Conservation (phyloP, 2,888 invertebrate species). For the Tanaodytes sp. region DNA sequence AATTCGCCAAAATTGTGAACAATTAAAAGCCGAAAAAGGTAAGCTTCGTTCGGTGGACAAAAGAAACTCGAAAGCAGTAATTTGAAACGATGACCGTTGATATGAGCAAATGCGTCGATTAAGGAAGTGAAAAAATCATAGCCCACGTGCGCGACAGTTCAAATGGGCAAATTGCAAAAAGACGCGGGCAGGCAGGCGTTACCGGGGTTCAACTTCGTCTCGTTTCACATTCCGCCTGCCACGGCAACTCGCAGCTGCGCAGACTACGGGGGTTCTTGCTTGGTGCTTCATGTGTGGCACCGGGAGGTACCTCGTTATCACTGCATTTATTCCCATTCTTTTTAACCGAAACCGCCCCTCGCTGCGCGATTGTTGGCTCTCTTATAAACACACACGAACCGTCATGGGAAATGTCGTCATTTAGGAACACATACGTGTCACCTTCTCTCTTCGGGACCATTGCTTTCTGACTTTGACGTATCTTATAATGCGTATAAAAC, state of each 20-base stretch:
- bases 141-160: constrained; percentile 59
- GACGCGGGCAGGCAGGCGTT: too few relatives aligned
- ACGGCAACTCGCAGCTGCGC: constrained; percentile 58
- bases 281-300: constrained; percentile 54
- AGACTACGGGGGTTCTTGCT: constrained; percentile 51
- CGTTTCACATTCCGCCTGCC: constrained; percentile 37
- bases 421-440: constrained; percentile 57
- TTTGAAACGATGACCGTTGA: too few relatives aligned
- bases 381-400: constrained; percentile 49
- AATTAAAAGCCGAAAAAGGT: constrained; percentile 17
- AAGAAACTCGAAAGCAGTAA: too few relatives aligned
- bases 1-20: not conserved
- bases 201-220: constrained; percentile 17
- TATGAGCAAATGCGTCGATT: constrained; percentile 65
- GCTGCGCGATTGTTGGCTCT: constrained; percentile 50
- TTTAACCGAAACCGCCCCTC: constrained; percentile 56
- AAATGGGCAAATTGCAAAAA: constrained; percentile 65
- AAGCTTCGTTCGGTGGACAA: too few relatives aligned
- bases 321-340: constrained; percentile 61
- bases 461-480: constrained; percentile 34
- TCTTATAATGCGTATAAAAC: constrained; percentile 38
- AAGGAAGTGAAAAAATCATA: constrained; percentile 56
- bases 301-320: constrained; percentile 70
- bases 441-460: constrained; percentile 4
- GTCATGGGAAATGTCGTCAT: constrained; percentile 62